Evolutionary conservation across 2,797 vertebrate species (phyloP), one percentile per base, ranked within the genome.

Genomic region (Clarias laeviceps): DNA sequence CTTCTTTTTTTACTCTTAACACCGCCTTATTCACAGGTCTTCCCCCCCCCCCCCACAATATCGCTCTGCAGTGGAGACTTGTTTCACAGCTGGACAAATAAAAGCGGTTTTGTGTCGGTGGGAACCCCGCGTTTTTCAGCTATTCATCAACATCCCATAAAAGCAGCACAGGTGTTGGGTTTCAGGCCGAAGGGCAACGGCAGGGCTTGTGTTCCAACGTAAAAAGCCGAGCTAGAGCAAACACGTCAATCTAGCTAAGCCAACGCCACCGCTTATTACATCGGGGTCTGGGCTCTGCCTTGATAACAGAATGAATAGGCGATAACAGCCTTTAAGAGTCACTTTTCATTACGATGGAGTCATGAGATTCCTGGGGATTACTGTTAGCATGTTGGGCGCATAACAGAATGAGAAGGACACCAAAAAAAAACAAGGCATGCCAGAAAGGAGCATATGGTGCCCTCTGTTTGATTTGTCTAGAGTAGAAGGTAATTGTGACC

Each of bases 61-160:
- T 88, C 56, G 74, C 74, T 89, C 68, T 87, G 76, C 69, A 80
- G 85, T 56, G 69, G 65, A 85, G 87, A 62, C 82, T 83, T 83
- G 73, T 87, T 86, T 89, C 89, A 89, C 88, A 91, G 89, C 90
- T 90, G 89, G 89, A 89, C 83, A 90, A 90, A 90, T 89, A 88
- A 89, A 86, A 88, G 82, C 29, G 78, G 79, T 90, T 91, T 90
- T 90, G 84, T 88, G 85, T 82, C 20, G 68, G 84, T 88, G 89
- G 89, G 88, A 90, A 86, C 74, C 59, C 77, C 40, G 22, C 22
- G 79, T 89, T 90, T 88, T 85, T 68, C 88, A 89, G 87, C 90
- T 90, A 89, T 89, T 89, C 88, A 90, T 89, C 87, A 87, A 85
- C 89, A 88, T 89, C 87, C 85, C 85, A 90, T 90, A 88, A 90